phyloP scores from a whole-genome alignment of 2,113 vertebrate genomes.

The Pseudorectes ferrugineus region DNA sequence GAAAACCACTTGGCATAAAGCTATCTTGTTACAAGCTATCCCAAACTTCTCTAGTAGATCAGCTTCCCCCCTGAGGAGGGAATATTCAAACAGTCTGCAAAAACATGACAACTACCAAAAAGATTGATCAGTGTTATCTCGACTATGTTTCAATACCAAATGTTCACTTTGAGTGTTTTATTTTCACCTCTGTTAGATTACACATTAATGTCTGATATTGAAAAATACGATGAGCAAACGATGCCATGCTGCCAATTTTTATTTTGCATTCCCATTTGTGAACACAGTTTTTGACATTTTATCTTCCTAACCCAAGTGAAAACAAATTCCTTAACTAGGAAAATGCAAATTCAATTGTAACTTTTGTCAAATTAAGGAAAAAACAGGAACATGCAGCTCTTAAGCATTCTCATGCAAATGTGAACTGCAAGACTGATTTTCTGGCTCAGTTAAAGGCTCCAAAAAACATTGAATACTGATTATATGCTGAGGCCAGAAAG shows the following conservation, averaged over 20 bases:
- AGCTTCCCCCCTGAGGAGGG: not conserved
- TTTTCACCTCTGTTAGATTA: constrained; percentile 26
- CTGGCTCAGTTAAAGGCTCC: not conserved
- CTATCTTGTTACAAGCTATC: not conserved
- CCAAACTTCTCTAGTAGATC: not conserved
- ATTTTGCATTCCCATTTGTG: constrained; percentile 1
- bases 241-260: not conserved
- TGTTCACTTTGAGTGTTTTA: constrained; percentile 20
- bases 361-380: not conserved
- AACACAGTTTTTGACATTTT: not conserved
- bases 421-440: not conserved
- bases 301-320: not conserved
- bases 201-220: not conserved
- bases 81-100: not conserved
- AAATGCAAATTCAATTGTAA: not conserved
- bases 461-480: not conserved
- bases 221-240: not conserved
- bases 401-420: not conserved
- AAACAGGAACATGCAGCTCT: not conserved
- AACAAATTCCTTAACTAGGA: not conserved
- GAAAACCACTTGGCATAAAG: not conserved
- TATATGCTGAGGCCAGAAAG: not conserved
- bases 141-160: constrained; percentile 10
- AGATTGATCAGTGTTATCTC: not conserved
- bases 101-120: not conserved